Percentiles rank a stretch among this genome's conserved stretches.
These are phyloP conservation scores for Sebastes oblongus DNA, from an alignment of 2,797 vertebrate genomes.

Conservation along the genomic window DNA sequence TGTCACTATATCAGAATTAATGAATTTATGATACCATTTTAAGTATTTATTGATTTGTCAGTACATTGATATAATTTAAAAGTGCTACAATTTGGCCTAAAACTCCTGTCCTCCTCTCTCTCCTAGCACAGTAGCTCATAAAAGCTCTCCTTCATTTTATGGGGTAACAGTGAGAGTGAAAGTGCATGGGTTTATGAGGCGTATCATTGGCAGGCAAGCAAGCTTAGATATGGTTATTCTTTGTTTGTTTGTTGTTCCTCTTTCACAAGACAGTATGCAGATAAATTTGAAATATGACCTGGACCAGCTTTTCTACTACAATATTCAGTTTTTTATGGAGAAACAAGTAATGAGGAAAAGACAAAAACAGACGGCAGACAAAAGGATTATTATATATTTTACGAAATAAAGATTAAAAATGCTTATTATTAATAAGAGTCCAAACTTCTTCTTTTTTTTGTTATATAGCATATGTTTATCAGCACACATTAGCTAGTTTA, in stretches of 20 bases:
- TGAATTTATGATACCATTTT: neutral
- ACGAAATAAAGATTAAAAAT: too few relatives aligned
- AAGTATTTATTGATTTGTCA: slow-evolving; percentile 5
- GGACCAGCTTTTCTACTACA: neutral
- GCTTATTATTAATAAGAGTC: neutral
- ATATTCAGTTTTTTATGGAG: neutral
- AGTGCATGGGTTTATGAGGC: slow-evolving; percentile 57
- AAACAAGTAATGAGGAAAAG: neutral
- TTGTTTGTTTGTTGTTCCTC: slow-evolving; percentile 45
- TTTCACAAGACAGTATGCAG: slow-evolving; percentile 28
- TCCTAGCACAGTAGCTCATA: slow-evolving; percentile 16
- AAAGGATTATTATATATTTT: neutral
- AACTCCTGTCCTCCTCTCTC: neutral
- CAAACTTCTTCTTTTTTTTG: neutral
- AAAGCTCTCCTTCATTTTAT: slow-evolving; percentile 64
- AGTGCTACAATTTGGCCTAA: slow-evolving; percentile 2
- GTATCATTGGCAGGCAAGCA: slow-evolving; percentile 37
- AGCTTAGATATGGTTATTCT: slow-evolving; percentile 42
- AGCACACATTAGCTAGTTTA: neutral
- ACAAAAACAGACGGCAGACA: neutral
- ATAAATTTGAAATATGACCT: slow-evolving; percentile 37
- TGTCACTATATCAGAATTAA: neutral
- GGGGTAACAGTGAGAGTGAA: slow-evolving; percentile 47
- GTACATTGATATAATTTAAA: neutral
- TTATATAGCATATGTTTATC: neutral